Conservation (phyloP, 2,888 invertebrate genomes). For the Orgyia antiqua region DNA sequence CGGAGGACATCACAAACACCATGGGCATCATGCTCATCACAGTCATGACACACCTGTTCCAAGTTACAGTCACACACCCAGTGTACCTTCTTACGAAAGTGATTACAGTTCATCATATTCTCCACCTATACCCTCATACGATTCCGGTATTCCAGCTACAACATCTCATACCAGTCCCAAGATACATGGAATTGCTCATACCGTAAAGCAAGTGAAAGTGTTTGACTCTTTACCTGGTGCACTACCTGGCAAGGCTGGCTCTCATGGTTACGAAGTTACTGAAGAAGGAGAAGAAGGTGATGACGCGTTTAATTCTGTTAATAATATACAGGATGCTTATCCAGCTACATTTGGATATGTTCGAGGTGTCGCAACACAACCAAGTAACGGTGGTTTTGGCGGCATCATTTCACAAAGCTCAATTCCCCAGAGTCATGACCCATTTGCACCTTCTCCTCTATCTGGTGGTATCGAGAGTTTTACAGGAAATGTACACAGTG, state of each 20-base stretch:
- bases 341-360: slow-evolving; percentile 54
- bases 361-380: slow-evolving; percentile 39
- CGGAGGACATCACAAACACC: slow-evolving; percentile 34
- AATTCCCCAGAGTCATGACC: slow-evolving; percentile 40
- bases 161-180: slow-evolving; percentile 25
- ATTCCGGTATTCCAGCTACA: slow-evolving; percentile 22
- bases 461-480: slow-evolving; percentile 39
- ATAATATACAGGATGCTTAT: slow-evolving; percentile 48
- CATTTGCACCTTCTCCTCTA: slow-evolving; percentile 45
- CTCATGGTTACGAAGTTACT: slow-evolving; percentile 61
- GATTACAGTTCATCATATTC: slow-evolving; percentile 42
- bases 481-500: slow-evolving; percentile 32
- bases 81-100: slow-evolving; percentile 43
- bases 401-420: slow-evolving; percentile 41
- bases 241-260: slow-evolving; percentile 31
- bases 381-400: slow-evolving; percentile 42
- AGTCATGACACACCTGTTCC: slow-evolving; percentile 36
- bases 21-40: slow-evolving; percentile 31
- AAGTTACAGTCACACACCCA: slow-evolving; percentile 36
- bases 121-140: slow-evolving; percentile 40
- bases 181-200: slow-evolving; percentile 46
- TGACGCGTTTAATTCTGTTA: slow-evolving; percentile 52
- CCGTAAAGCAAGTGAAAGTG: slow-evolving; percentile 65
- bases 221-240: slow-evolving; percentile 57
- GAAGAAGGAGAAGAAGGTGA: slow-evolving; percentile 59